Base-by-base conservation (phyloP, 2,888 invertebrate species). In the Phrixothrix hirtus region DNA sequence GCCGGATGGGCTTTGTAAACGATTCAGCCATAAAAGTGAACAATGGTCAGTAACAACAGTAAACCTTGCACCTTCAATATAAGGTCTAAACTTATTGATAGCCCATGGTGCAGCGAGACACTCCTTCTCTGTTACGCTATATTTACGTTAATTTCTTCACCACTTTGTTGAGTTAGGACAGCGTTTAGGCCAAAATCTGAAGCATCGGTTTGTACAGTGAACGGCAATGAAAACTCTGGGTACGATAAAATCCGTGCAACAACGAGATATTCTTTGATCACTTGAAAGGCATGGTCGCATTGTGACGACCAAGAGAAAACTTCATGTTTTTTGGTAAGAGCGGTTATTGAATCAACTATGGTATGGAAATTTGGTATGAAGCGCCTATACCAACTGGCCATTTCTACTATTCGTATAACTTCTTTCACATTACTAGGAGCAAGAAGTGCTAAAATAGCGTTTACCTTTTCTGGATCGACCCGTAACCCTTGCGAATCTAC, bases 321-420 rank as follows among this genome's bases (percentile, higher is more conserved):
- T 1, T 2, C n/a, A 37, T 36, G 38, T 41, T 57, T 60, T 6
- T 44, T 50, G 3, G 58, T 25, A 1, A 63, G 12, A 6, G 26
- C n/a, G 0, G 57, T 55, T 2, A 57, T 16, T 0, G 56, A 53
- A 0, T 35, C 41, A n/a, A 48, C 34, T 1, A 52, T 6, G 3
- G 46, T 16, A 1, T 50, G 46, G 39, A 57, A 55, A 29, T 54
- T 27, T 1, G 54, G 48, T 5, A 56, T 16, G 36, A 60, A 60
- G 2, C 51, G 10, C 3, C 55, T 32, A 14, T 58, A 55, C 57
- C 61, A 58, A 2, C 45, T 42, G 4, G 53, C 44, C 49, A 55
- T 57, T 12, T 59, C 59, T 11, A 63, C 25, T 7, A 63, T 13
- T 9, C 50, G 25, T 11, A 55, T 31, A 13, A 61, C 47, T 25